A percentile compares a stretch with the other conserved stretches of the same genome.
phyloP scores from a whole-genome alignment of 2,888 invertebrate species.

The Mythimna albipuncta region DNA sequence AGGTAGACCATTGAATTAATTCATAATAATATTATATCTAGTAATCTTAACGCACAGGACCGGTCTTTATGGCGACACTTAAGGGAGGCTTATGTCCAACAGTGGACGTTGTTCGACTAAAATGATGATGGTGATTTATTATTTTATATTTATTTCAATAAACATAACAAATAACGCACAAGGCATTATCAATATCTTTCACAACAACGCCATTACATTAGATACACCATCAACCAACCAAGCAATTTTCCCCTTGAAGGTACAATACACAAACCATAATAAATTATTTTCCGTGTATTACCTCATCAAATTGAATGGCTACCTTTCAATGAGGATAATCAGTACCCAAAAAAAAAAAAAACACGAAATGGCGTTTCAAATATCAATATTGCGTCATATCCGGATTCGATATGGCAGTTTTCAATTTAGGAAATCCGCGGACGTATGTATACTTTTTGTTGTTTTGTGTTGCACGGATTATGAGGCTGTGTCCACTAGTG shows the following conservation, averaged over 20 bases:
- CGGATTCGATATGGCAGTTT: conserved; percentile 47
- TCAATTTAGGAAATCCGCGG: conserved; percentile 53
- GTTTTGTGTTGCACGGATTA: conserved; percentile 38
- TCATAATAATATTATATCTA: too few species aligned
- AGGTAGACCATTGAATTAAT: too few species aligned
- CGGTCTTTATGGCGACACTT: too few species aligned
- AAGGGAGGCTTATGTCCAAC: too few species aligned
- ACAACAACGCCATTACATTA: conserved; percentile 4
- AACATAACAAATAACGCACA: neutral
- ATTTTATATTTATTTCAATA: neutral
- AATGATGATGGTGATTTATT: neutral
- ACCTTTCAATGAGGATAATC: conserved; percentile 29
- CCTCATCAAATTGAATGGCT: conserved; percentile 51
- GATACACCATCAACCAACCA: conserved; percentile 11
- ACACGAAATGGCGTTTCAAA: conserved; percentile 33
- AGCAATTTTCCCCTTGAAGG: conserved; percentile 24
- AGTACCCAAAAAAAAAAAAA: conserved; percentile 29
- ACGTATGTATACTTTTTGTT: conserved; percentile 15
- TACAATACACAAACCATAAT: conserved; percentile 19
- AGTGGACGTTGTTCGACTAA: too few species aligned
- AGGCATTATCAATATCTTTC: neutral
- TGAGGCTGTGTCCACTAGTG: conserved; percentile 27
- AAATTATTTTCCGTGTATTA: conserved; percentile 43
- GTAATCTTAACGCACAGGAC: too few species aligned
- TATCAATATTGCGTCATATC: conserved; percentile 51